Evolutionary conservation across 2,113 vertebrate genomes (phyloP), one percentile per base, ranked within the genome.

Genomic region (Xenopus laevis): DNA sequence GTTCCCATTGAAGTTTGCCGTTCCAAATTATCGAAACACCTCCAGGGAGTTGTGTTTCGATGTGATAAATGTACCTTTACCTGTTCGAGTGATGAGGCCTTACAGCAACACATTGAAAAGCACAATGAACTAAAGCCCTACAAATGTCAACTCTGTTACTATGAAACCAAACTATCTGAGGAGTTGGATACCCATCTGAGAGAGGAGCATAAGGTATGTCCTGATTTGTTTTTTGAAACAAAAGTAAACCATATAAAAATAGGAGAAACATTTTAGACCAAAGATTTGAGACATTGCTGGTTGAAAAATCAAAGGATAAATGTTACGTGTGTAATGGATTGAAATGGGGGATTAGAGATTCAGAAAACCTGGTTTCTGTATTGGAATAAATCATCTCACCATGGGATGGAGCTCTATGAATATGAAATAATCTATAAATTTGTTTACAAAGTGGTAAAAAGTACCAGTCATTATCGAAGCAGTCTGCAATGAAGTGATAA

Each of bases 41-140:
- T 98, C 84, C 93, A 95, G 85, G 97, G 96, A 79, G 81, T 97
- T 71, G 94, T 98, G 78, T 98, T 98, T 87, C 95, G 94, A 77
- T 99, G 97, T 84, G 95, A 97, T 88, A 95, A 95, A 86, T 99
- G 97, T 87, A 98, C 97, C 79, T 99, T 99, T 87, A 98, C 95
- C 78, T 98, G 97, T 89, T 98, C 97, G 85, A 98, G 93, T 66
- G 95, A 96, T 59, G 94, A 95, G 84, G 92, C 89, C 79, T 90
- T 99, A 82, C 95, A 97, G 89, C 93, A 93, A 68, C 97, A 99
- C 90, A 91, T 97, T 83, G 93, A 94, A 85, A 98, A 98, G 90
- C 96, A 98, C 84, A 92, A 92, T 74, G 94, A 97, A 86, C 86
- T 96, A 79, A 97, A 93, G 87, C 96, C 96, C 65, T 99, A 98